Percentiles rank a stretch among this genome's conserved stretches.
Conservation (phyloP, 2,113 vertebrate species). For the Rallus limicola region DNA sequence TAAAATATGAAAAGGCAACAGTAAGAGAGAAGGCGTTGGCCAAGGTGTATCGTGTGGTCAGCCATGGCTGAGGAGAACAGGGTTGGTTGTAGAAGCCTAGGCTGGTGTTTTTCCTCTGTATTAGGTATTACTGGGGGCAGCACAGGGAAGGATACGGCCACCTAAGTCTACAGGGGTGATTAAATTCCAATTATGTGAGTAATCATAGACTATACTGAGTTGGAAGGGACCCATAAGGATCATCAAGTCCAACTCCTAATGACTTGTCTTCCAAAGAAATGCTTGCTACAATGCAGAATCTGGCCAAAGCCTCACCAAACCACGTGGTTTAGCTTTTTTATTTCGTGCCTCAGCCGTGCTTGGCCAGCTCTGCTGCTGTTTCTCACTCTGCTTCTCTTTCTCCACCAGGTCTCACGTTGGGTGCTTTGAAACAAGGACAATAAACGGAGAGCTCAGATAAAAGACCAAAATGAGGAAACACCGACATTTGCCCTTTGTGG, state of each 20-base stretch:
- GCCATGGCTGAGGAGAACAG: neutral
- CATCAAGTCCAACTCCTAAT: too few species aligned
- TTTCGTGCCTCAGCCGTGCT: rapidly evolving
- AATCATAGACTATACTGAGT: too few species aligned
- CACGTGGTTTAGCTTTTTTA: neutral
- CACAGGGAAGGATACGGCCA: neutral
- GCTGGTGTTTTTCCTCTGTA: neutral
- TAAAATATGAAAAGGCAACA: neutral
- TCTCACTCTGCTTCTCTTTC: neutral
- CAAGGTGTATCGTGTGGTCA: neutral
- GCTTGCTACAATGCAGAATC: neutral
- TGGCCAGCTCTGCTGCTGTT: neutral
- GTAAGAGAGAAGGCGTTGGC: neutral
- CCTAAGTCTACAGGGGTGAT: neutral
- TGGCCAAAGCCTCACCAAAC: neutral
- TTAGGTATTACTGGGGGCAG: neutral
- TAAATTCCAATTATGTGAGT: neutral
- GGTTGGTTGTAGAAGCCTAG: neutral
- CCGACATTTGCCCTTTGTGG: constrained; percentile 65
- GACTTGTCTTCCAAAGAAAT: neutral
- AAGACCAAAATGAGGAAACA: constrained; percentile 82
- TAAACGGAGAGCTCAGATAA: neutral
- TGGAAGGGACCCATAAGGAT: too few species aligned
- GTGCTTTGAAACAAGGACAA: constrained; percentile 65
- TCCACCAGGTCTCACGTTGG: constrained; percentile 54